Conservation (phyloP, 2,888 invertebrate genomes). For the Mesorhabditis sp. region DNA sequence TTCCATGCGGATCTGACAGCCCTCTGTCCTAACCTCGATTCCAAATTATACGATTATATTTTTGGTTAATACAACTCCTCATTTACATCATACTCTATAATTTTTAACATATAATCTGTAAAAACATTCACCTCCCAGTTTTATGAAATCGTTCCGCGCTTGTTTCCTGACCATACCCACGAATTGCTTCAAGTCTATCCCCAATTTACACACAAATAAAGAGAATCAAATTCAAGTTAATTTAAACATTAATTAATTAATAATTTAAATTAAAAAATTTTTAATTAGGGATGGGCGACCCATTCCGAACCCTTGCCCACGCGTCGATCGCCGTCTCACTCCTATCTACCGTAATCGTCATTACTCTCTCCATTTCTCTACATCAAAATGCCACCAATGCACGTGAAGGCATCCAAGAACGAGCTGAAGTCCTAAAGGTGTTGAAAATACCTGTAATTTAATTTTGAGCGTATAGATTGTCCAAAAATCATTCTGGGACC, state of each 20-base stretch:
- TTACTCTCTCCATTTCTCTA: not conserved
- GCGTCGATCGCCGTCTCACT: not conserved
- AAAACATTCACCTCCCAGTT: not conserved
- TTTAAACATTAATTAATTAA: no score
- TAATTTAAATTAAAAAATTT: no score
- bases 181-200: no score
- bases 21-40: not conserved
- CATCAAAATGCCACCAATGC: not conserved
- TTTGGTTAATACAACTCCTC: not conserved
- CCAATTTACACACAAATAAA: no score
- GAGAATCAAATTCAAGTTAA: no score
- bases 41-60: slow-evolving; percentile 4
- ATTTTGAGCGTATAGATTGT: not conserved
- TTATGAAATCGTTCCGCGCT: not conserved
- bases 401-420: not conserved
- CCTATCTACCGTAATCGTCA: not conserved
- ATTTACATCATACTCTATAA: not conserved
- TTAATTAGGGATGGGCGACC: not conserved
- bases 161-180: no score
- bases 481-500: not conserved
- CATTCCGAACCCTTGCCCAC: not conserved
- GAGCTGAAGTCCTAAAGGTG: slow-evolving; percentile 2
- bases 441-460: not conserved
- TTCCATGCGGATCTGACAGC: not conserved
- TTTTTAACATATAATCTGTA: not conserved